Conservation (phyloP, 1,140 invertebrate species). For the Aphelenchoides besseyi region DNA sequence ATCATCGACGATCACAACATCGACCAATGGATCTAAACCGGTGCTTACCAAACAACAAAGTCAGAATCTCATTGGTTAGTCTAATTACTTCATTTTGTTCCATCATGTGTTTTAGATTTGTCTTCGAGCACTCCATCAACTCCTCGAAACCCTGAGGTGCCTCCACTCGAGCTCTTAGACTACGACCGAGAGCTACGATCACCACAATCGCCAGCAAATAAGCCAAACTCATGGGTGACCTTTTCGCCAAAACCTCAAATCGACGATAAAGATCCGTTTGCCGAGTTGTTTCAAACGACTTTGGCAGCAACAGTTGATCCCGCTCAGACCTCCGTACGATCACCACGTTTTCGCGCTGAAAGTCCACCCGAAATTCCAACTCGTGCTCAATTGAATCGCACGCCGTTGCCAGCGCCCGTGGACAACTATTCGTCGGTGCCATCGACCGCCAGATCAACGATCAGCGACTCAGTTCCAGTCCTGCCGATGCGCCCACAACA, state of each 20-base stretch:
- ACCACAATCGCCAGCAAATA: neutral
- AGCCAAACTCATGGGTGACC: neutral
- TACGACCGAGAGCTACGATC: slow-evolving; percentile 16
- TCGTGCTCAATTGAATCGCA: neutral
- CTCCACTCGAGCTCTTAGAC: slow-evolving; percentile 7
- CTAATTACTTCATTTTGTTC: too few relatives aligned
- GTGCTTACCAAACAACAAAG: neutral
- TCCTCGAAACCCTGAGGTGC: neutral
- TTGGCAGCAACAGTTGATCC: neutral
- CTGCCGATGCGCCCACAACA: neutral
- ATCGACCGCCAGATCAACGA: neutral
- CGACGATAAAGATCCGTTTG: slow-evolving; percentile 18
- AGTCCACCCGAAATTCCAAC: neutral
- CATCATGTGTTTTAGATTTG: neutral
- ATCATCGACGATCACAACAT: neutral
- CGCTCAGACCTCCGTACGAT: neutral
- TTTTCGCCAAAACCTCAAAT: neutral
- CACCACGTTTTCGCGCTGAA: neutral
- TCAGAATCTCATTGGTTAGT: slow-evolving; percentile 4
- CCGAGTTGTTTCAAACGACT: slow-evolving; percentile 15
- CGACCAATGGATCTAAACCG: neutral
- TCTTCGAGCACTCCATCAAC: neutral
- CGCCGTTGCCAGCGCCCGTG: slow-evolving; percentile 10
- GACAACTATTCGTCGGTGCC: neutral
- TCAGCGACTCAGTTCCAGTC: slow-evolving; percentile 3